Evolutionary conservation across 2,113 vertebrate genomes (phyloP).

Genomic region (Amblyornis subalaris): DNA sequence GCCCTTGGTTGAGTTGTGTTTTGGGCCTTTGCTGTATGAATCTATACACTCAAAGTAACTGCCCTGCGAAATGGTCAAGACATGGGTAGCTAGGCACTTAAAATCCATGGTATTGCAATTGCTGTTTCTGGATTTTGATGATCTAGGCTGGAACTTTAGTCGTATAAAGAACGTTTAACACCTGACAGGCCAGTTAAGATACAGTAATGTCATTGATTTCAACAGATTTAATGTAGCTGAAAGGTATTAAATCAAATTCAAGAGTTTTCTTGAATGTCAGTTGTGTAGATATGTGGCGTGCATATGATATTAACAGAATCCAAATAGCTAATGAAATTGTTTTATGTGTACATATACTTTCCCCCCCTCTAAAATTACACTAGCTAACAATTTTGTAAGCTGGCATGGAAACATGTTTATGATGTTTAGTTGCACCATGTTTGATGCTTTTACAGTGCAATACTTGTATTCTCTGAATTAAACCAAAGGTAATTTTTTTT

Average conservation of each 20-base stretch:
- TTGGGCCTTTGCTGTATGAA: not conserved
- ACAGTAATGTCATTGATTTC: conserved; percentile 44
- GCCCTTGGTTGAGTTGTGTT: not conserved
- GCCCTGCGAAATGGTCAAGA: conserved; percentile 11
- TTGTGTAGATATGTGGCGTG: conserved; percentile 55
- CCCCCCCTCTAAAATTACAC: conserved; percentile 22
- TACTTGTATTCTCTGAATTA: conserved; percentile 75
- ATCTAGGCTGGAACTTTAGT: conserved; percentile 33
- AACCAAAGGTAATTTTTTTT: conserved; percentile 78
- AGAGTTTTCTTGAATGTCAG: conserved; percentile 45
- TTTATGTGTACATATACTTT: conserved; percentile 42
- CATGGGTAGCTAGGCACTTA: conserved; percentile 36
- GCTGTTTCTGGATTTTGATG: conserved; percentile 47
- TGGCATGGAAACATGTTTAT: conserved; percentile 71
- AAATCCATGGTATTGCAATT: conserved; percentile 4
- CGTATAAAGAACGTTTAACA: not conserved
- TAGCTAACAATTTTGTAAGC: conserved; percentile 67
- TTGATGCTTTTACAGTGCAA: conserved; percentile 80
- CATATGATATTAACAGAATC: conserved; percentile 54
- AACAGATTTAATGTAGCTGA: conserved; percentile 48
- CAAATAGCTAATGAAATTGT: conserved; percentile 50
- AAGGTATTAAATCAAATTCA: conserved; percentile 49
- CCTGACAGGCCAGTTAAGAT: conserved; percentile 29
- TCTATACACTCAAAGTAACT: not conserved
- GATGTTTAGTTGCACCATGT: conserved; percentile 75